phyloP scores from a whole-genome alignment of 2,888 invertebrate species.

The Odontocerum albicorne region DNA sequence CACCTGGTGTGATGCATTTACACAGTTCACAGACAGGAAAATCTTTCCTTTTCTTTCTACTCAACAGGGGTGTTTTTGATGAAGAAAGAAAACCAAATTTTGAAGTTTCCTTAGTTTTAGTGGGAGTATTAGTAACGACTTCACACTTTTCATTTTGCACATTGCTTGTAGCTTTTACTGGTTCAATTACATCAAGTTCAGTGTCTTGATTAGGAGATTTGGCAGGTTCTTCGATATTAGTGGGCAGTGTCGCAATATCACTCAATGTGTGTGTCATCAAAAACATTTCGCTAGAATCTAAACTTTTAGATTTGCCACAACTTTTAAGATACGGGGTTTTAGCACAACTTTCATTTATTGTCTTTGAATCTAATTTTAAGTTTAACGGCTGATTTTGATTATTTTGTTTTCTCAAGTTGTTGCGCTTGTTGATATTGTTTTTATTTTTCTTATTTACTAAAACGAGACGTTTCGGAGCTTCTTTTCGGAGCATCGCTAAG shows the following conservation, averaged over 20 bases:
- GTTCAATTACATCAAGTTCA: conserved; percentile 38
- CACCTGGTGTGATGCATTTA: conserved; percentile 31
- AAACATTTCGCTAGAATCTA: conserved; percentile 82
- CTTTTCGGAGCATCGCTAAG: conserved; percentile 68
- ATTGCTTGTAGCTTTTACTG: conserved; percentile 15
- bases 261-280: conserved; percentile 54
- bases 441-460: conserved; percentile 70
- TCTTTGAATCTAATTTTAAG: conserved; percentile 31
- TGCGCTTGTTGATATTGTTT: conserved; percentile 48
- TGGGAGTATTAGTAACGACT: conserved; percentile 7
- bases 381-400: conserved; percentile 39
- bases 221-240: conserved; percentile 40
- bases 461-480: conserved; percentile 76
- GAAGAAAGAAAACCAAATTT: conserved; percentile 46
- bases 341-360: conserved; percentile 22
- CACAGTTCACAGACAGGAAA: conserved; percentile 32
- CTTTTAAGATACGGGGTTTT: conserved; percentile 61
- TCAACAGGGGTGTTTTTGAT: conserved; percentile 44
- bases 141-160: conserved; percentile 16
- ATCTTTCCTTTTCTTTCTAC: conserved; percentile 42
- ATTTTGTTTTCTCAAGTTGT: conserved; percentile 46
- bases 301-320: conserved; percentile 79
- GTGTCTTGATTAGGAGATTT: conserved; percentile 42
- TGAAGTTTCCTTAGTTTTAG: conserved; percentile 40
- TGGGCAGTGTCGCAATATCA: conserved; percentile 45